Evolutionary conservation across 2,888 invertebrate genomes (phyloP).

Genomic region (Eupeodes latifasciatus): DNA sequence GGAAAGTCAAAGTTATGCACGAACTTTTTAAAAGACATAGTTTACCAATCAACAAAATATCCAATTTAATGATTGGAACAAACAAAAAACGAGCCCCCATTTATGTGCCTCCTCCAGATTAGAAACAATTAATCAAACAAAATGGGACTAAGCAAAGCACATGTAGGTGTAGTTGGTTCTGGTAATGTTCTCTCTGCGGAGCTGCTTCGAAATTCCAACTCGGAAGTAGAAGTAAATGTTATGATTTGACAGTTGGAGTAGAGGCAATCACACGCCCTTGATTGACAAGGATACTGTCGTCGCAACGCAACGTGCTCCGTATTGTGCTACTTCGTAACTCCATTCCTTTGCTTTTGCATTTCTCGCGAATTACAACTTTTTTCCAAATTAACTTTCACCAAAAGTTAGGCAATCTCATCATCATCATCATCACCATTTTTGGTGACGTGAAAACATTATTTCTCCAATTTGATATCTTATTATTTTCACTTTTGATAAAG

Average conservation of each 20-base stretch:
- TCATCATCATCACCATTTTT: not conserved
- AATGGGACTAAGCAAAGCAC: not conserved
- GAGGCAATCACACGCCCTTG: conserved; percentile 8
- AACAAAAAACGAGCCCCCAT: conserved; percentile 27
- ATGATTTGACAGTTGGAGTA: not conserved
- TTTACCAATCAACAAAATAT: not conserved
- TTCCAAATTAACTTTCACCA: conserved; percentile 5
- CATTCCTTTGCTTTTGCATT: not conserved
- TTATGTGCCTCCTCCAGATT: not conserved
- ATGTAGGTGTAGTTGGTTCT: not conserved
- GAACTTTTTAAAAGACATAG: not conserved
- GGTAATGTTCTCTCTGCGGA: not conserved
- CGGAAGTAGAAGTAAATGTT: not conserved
- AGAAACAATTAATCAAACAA: not conserved
- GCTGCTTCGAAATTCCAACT: not conserved
- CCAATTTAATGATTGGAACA: not conserved
- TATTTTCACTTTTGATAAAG: not conserved
- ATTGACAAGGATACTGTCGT: not conserved
- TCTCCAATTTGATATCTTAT: not conserved
- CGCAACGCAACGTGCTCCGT: conserved; percentile 5
- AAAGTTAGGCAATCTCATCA: not conserved
- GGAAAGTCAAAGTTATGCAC: not conserved
- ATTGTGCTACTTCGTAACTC: not conserved
- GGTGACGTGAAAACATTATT: conserved; percentile 15
- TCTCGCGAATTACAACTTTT: not conserved